A percentile compares a stretch with the other conserved stretches of the same genome.
phyloP scores from a whole-genome alignment of 2,888 invertebrate genomes.

The Myathropa florea region DNA sequence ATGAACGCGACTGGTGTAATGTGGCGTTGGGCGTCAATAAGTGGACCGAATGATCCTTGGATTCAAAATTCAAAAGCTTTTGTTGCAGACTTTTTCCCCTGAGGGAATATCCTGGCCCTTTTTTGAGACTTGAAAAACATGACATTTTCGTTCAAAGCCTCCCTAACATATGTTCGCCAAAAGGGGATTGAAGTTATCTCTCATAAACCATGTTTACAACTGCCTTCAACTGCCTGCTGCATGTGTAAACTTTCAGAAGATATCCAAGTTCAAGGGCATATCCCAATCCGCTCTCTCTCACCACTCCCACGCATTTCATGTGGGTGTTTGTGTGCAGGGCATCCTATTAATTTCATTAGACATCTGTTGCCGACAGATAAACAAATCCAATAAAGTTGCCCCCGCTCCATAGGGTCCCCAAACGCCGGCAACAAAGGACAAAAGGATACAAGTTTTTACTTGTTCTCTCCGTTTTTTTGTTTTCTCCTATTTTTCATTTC shows the following conservation, averaged over 20 bases:
- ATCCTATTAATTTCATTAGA: conserved; percentile 1
- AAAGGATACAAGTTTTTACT: background rate
- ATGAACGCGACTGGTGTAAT: no score
- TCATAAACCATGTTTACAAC: background rate
- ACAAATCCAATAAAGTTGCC: conserved; percentile 25
- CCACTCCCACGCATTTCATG: background rate
- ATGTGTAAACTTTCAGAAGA: background rate
- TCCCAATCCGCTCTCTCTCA: no score
- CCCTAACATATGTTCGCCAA: no score
- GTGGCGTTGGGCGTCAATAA: no score
- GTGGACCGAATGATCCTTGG: no score
- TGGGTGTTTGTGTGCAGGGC: background rate
- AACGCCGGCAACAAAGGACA: background rate
- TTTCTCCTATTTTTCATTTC: background rate
- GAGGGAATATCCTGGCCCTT: no score
- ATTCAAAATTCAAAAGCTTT: no score
- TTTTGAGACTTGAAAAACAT: no score
- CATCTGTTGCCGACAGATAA: conserved; percentile 39
- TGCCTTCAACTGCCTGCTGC: no score
- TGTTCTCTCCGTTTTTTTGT: background rate
- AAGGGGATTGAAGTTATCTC: background rate
- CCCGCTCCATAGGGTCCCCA: background rate
- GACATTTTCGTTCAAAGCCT: no score
- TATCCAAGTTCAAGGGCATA: background rate
- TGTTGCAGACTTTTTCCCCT: no score